Percentiles rank a stretch among this genome's conserved stretches.
Evolutionary conservation across 1,140 invertebrate species (phyloP).

Genomic region (Drosophila pallidifrons): DNA sequence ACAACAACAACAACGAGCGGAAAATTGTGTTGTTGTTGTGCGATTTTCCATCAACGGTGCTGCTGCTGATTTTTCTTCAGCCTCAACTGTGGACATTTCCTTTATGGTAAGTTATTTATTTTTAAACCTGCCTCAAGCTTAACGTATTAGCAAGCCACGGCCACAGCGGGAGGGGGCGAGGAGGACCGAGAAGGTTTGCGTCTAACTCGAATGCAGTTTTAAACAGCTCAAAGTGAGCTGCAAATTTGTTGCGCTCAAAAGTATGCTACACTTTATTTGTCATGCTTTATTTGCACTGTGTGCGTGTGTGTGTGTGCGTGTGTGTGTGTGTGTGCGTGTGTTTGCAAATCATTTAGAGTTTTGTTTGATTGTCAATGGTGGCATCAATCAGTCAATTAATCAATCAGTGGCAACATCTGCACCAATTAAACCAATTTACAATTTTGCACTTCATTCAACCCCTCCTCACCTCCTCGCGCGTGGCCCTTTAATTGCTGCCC

Average conservation of each 20-base stretch:
- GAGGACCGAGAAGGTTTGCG: no score
- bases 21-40: constrained; percentile 19
- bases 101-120: constrained; percentile 63
- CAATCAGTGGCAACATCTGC: constrained; percentile 12
- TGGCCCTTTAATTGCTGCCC: constrained; percentile 2
- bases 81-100: constrained; percentile 50
- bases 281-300: constrained; percentile 18
- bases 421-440: constrained; percentile 31
- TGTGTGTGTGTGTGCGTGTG: constrained; percentile 9
- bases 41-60: constrained; percentile 12
- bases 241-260: constrained; percentile 45
- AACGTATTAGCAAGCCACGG: not conserved
- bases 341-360: constrained; percentile 44
- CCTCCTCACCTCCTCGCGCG: no score
- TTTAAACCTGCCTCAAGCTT: constrained; percentile 12
- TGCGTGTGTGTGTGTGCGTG: constrained; percentile 15
- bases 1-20: constrained; percentile 37
- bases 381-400: constrained; percentile 28
- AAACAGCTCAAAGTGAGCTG: not conserved
- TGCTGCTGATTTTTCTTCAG: constrained; percentile 25
- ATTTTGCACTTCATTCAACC: not conserved
- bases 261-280: constrained; percentile 52
- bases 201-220: constrained; percentile 38
- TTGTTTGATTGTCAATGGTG: constrained; percentile 19
- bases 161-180: not conserved